Conservation (phyloP, 2,797 vertebrate species). For the Jordanella pulchra region DNA sequence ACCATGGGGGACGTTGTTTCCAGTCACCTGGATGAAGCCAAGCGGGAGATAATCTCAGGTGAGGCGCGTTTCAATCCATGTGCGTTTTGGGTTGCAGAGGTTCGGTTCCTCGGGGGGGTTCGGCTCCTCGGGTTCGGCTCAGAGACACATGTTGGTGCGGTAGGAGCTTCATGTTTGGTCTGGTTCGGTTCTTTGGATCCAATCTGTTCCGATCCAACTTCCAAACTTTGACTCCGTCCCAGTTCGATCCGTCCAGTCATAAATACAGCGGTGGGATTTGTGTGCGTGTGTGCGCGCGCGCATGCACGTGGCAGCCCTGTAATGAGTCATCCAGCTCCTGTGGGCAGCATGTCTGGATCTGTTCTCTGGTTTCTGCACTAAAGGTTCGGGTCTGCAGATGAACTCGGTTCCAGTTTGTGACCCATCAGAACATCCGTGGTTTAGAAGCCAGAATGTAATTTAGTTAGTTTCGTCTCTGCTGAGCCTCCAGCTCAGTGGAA, state of each 20-base stretch:
- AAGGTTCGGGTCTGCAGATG: background rate
- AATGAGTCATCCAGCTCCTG: too few relatives aligned
- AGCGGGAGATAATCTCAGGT: constrained; percentile 90
- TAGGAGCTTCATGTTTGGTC: too few relatives aligned
- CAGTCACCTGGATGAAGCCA: constrained; percentile 91
- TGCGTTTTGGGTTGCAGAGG: constrained; percentile 15
- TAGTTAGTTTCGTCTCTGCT: background rate
- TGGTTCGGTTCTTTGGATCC: too few relatives aligned
- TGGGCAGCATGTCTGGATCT: background rate
- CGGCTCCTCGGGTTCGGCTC: background rate
- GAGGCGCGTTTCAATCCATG: constrained; percentile 48
- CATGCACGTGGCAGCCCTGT: too few relatives aligned
- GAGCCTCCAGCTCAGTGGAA: background rate
- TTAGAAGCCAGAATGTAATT: background rate
- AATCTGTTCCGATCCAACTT: background rate
- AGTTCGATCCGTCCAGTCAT: background rate
- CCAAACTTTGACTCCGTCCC: background rate
- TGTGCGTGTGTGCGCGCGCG: too few relatives aligned
- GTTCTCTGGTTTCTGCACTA: background rate
- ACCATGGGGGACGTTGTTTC: constrained; percentile 92
- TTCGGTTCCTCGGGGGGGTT: too few relatives aligned
- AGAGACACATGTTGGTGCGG: too few relatives aligned
- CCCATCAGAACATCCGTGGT: background rate
- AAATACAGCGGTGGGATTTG: background rate
- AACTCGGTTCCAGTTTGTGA: background rate